A percentile compares a stretch with the other conserved stretches of the same genome.
Conservation (phyloP, 1,140 invertebrate genomes). For the Carposina sasakii region DNA sequence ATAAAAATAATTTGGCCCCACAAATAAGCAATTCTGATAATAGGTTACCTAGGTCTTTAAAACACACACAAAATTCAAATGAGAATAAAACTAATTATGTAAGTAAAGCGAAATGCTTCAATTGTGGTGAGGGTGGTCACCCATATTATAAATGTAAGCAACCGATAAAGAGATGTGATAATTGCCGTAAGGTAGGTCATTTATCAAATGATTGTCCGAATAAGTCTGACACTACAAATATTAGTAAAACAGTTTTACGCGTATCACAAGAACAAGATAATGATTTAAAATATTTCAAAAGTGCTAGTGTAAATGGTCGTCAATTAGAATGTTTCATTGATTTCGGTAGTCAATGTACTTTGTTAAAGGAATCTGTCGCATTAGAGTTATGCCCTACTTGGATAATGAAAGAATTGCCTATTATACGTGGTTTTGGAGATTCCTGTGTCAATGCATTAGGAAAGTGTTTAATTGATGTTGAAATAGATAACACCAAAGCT, state of each 20-base stretch:
- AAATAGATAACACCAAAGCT: slow-evolving; percentile 13
- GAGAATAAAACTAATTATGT: neutral
- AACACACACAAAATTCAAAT: neutral
- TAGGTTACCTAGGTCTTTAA: neutral
- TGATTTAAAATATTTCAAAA: slow-evolving; percentile 20
- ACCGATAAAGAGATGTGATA: slow-evolving; percentile 12
- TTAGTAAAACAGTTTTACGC: slow-evolving; percentile 9
- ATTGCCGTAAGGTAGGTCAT: neutral
- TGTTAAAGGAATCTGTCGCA: slow-evolving; percentile 15
- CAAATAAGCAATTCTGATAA: neutral
- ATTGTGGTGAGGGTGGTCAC: slow-evolving; percentile 17
- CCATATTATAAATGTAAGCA: slow-evolving; percentile 19
- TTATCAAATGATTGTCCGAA: neutral
- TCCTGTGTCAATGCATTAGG: slow-evolving; percentile 9
- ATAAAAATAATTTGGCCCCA: neutral
- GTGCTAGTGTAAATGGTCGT: slow-evolving; percentile 13
- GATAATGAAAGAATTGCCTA: slow-evolving; percentile 11
- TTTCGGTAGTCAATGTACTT: slow-evolving; percentile 26
- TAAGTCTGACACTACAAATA: neutral
- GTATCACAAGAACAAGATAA: slow-evolving; percentile 6
- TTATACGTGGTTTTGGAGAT: slow-evolving; percentile 13
- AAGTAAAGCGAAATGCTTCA: neutral
- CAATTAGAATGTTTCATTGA: slow-evolving; percentile 19
- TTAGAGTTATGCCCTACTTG: neutral
- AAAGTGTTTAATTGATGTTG: slow-evolving; percentile 10